phyloP scores from a whole-genome alignment of 1,140 invertebrate species.

The Wasmannia auropunctata region DNA sequence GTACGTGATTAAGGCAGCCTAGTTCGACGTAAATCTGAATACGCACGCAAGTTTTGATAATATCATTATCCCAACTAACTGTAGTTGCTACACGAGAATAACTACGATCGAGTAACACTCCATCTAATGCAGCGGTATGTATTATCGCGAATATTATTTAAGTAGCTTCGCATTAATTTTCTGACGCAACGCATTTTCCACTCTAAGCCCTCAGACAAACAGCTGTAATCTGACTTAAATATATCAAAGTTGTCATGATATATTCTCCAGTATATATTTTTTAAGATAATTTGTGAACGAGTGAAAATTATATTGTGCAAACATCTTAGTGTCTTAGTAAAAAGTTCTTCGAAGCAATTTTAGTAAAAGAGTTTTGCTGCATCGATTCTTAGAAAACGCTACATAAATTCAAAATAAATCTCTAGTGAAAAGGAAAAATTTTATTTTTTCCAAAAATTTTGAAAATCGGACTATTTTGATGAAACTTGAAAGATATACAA shows the following conservation, averaged over 20 bases:
- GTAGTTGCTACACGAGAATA: neutral
- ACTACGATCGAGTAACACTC: neutral
- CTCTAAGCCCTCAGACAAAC: neutral
- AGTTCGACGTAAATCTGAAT: neutral
- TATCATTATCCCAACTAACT: constrained; percentile 6
- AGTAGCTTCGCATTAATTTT: neutral
- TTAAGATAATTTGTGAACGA: neutral
- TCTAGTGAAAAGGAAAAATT: too few relatives aligned
- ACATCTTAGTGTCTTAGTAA: neutral
- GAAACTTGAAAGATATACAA: too few relatives aligned
- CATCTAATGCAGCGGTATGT: neutral
- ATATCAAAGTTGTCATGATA: neutral
- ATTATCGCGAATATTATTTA: neutral
- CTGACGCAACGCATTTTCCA: neutral
- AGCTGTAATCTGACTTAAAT: constrained; percentile 2
- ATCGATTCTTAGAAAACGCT: too few relatives aligned
- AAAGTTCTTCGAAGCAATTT: neutral
- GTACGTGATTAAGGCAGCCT: neutral
- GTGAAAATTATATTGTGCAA: neutral
- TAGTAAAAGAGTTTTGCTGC: too few relatives aligned
- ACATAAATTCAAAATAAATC: too few relatives aligned
- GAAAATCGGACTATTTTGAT: too few relatives aligned
- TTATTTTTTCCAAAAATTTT: too few relatives aligned
- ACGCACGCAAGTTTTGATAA: neutral
- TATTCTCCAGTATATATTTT: neutral